Percentiles rank a stretch among this genome's conserved stretches.
Evolutionary conservation across 2,113 vertebrate species (phyloP).

Genomic region (Pomatorhinus ruficollis): DNA sequence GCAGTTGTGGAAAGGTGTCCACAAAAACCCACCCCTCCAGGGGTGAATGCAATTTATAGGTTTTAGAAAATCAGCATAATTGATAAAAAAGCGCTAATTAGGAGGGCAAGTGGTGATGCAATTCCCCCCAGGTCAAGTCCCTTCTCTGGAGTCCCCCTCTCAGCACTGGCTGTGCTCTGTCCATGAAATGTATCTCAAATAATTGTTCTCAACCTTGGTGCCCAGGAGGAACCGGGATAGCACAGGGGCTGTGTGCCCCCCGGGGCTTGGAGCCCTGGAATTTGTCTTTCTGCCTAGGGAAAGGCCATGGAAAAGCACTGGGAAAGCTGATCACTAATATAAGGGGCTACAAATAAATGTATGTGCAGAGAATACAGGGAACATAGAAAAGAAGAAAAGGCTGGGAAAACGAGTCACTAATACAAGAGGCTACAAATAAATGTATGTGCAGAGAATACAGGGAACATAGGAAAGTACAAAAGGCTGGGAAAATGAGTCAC

Average conservation of each 20-base stretch:
- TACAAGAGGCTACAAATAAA: too few species aligned
- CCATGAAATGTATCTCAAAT: neutral
- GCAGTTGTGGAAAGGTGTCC: neutral
- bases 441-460: too few species aligned
- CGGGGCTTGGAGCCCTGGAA: neutral
- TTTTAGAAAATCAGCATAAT: neutral
- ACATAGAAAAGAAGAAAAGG: too few species aligned
- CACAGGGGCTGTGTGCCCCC: neutral
- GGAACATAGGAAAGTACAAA: too few species aligned
- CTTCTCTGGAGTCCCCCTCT: neutral
- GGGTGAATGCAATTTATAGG: neutral
- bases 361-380: too few species aligned
- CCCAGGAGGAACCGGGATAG: neutral
- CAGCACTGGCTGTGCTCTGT: neutral
- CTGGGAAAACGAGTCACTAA: too few species aligned
- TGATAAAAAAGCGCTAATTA: neutral
- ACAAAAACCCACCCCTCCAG: neutral
- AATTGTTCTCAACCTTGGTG: neutral
- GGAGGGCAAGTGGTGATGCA: neutral
- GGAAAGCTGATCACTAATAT: accelerated
- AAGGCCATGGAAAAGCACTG: neutral
- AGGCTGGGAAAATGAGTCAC: too few species aligned
- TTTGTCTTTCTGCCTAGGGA: neutral
- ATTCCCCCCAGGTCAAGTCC: neutral
- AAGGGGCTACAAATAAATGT: accelerated